Evolutionary conservation across 1,140 invertebrate genomes (phyloP), one percentile per base, ranked within the genome.

Genomic region (Dreissena polymorpha): DNA sequence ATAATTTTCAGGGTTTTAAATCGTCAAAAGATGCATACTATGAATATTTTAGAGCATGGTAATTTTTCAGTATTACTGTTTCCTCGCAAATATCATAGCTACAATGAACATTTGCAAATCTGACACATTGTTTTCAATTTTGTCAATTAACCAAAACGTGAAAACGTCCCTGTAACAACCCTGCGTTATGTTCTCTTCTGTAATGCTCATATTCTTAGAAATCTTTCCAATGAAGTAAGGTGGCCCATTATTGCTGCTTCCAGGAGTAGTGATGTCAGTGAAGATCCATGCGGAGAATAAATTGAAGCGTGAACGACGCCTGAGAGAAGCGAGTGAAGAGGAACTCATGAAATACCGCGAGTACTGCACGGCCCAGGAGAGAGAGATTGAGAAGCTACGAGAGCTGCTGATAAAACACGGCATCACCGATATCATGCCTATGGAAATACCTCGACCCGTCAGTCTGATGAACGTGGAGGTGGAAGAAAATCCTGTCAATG

Each of bases 201-300:
- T 39, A 39, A 39, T 39, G 39, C 2, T 39, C 8, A 39, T 39
- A 39, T 39, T 5, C 8, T 39, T 5, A 39, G 39, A 39, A 39
- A 39, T 39, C 39, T 2, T 39, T 39, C 8, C 39, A 39, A 2
- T 39, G 2, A 5, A 39, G 39, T 5, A 39, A 39, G 8, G 39
- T 39, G 2, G 39, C 8, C 39, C 39, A 39, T 8, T 39, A 81
- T 65, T 78, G 65, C 72, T 50, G 51, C 16, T 84, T 87, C 51
- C 86, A 93, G 92, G 92, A 29, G 91, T 93, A 50, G 87, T 93
- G 14, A 53, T 92, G 77, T 93, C 92, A 29, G 90, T 93, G 0
- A 92, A 92, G 83, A 85, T 79, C 29, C 90, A 92, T 70, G 87
- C 92, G 27, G 92, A 92, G 25, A 90, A 91, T 29, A 88, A 88